Evolutionary conservation across 2,888 invertebrate species (phyloP).

Genomic region (Pimpla rufipes): DNA sequence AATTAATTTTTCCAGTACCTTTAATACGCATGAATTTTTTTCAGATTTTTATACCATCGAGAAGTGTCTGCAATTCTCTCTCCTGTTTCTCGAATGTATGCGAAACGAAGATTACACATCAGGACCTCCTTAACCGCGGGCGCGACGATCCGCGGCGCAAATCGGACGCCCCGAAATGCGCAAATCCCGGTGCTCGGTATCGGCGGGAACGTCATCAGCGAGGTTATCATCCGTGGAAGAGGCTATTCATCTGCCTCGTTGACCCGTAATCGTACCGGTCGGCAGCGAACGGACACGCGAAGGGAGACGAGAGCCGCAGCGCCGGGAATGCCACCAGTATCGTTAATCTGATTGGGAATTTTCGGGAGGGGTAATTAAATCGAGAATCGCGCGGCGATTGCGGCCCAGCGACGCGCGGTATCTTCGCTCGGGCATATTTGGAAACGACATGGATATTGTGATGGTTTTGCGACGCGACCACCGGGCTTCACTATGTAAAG

Average conservation of each 20-base stretch:
- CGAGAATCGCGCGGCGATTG: conserved; percentile 39
- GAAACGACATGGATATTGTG: conserved; percentile 7
- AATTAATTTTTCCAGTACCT: no score
- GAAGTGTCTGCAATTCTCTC: no score
- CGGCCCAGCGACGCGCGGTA: not conserved
- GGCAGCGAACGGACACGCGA: conserved; percentile 33
- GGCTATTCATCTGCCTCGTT: conserved; percentile 57
- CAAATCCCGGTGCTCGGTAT: not conserved
- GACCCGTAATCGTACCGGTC: conserved; percentile 46
- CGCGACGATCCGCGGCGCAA: conserved; percentile 14
- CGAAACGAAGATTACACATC: no score
- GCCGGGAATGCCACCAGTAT: conserved; percentile 11
- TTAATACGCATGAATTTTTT: no score
- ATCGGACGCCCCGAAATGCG: conserved; percentile 26
- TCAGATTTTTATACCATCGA: no score
- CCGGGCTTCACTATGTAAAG: not conserved
- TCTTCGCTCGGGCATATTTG: not conserved
- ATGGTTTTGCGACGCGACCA: not conserved
- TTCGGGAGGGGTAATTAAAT: conserved; percentile 61
- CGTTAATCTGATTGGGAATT: conserved; percentile 58
- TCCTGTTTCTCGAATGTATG: no score
- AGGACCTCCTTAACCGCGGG: no score
- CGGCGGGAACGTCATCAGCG: not conserved
- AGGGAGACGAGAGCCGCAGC: not conserved
- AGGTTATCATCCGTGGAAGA: conserved; percentile 50